A percentile compares a stretch with the other conserved stretches of the same genome.
phyloP scores from a whole-genome alignment of 2,113 vertebrate species.

The Orthonyx spaldingii region DNA sequence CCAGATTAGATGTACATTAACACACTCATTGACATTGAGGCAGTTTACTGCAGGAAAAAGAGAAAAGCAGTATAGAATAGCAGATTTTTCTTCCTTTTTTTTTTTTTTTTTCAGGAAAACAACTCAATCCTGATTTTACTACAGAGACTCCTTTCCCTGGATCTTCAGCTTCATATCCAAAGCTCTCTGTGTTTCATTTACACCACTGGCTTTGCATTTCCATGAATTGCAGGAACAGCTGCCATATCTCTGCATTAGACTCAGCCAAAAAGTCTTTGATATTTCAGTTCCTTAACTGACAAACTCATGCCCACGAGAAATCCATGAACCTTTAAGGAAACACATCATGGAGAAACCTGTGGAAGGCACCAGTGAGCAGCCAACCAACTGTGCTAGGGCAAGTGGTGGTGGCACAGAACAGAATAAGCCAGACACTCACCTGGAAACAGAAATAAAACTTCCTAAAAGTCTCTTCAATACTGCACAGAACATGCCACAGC shows the following conservation, averaged over 20 bases:
- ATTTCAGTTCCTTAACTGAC: background rate
- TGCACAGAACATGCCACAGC: background rate
- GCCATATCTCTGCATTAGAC: background rate
- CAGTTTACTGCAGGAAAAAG: background rate
- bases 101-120: background rate
- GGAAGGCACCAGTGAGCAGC: background rate
- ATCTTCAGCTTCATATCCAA: background rate
- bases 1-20: background rate
- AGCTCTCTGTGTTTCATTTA: background rate
- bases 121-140: background rate
- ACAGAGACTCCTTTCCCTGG: rapidly evolving
- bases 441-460: rapidly evolving
- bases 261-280: background rate
- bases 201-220: background rate
- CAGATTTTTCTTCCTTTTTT: background rate
- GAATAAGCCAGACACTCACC: rapidly evolving
- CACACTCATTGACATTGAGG: background rate
- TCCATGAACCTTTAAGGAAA: background rate
- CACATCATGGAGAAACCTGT: rapidly evolving
- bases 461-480: background rate
- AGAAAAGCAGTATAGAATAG: background rate
- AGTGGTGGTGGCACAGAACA: background rate
- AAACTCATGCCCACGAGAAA: background rate
- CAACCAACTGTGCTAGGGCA: rapidly evolving
- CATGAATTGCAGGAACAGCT: background rate